Evolutionary conservation across 2,888 invertebrate genomes (phyloP).

Genomic region (Pristionchus maxplancki): DNA sequence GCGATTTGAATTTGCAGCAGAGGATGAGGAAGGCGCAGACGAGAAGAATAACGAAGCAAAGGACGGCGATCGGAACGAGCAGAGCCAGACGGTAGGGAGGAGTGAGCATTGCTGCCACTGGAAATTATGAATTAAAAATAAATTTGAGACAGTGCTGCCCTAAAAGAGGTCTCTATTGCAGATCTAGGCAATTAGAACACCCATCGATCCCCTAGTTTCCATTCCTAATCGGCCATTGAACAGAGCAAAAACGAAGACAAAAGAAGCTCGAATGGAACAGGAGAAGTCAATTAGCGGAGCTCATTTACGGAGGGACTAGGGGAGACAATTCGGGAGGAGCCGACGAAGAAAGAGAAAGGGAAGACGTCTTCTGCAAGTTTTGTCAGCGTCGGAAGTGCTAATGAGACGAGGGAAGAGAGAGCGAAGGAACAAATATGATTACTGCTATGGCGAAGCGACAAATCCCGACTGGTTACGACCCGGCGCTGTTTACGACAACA

Average conservation of each 20-base stretch:
- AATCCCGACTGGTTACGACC: slow-evolving; percentile 30
- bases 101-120: slow-evolving; percentile 50
- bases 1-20: slow-evolving; percentile 54
- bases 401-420: slow-evolving; percentile 19
- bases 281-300: slow-evolving; percentile 32
- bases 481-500: slow-evolving; percentile 26
- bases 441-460: background rate
- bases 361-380: background rate
- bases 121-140: background rate
- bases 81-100: slow-evolving; percentile 54
- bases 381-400: slow-evolving; percentile 10
- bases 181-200: background rate
- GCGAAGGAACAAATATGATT: slow-evolving; percentile 30
- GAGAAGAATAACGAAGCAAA: slow-evolving; percentile 56
- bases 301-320: slow-evolving; percentile 14
- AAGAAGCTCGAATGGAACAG: slow-evolving; percentile 10
- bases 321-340: slow-evolving; percentile 4
- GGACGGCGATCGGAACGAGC: slow-evolving; percentile 58
- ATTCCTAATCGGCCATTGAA: slow-evolving; percentile 13
- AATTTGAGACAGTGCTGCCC: too few species aligned
- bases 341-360: background rate
- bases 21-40: slow-evolving; percentile 58
- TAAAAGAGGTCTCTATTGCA: too few species aligned
- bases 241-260: background rate
- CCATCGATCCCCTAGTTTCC: background rate